Evolutionary conservation across 2,888 invertebrate species (phyloP), one percentile per base, ranked within the genome.

Genomic region (Tinea trinotella): DNA sequence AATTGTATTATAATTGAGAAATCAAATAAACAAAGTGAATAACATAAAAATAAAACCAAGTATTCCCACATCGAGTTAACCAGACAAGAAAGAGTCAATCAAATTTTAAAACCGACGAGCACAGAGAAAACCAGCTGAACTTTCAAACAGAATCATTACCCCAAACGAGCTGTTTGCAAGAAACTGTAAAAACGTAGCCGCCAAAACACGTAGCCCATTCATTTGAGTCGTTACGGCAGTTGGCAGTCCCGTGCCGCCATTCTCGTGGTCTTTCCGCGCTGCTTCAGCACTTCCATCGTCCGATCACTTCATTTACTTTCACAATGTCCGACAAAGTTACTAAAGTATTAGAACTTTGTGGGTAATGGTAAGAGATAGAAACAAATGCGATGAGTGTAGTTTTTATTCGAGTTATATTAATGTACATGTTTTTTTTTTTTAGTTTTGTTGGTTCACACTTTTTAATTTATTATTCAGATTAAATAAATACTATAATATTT

Each of bases 191-290:
- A 67, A 73, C 74, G 68, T 57, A 71, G 69, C 74, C 76, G 77
- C 78, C 79, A 80, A 79, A 81, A 80, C 82, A 83, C 81, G 81
- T 81, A 76, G 64, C 73, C 71, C 74, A 76, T 79, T 81, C 76
- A 78, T 74, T 76, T 66, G 61, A 62, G 66, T 75, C 71, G 75
- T 78, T 77, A 75, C 30, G 30, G 30, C 30, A 20, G 13, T 18
- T n/a, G 30, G 30, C 30, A 20, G 13, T 18, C 48, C 48, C 48
- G 18, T 18, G 48, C 48, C 19, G 40, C 40, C 40, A 40, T 40
- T 40, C 40, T 17, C 48, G 18, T 12, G 48, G 30, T 30, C 30
- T 30, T 30, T 30, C 17, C n/a, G 5, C 24, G 50, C 50, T 12
- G 50, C 15, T n/a, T 50, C 50, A 50, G 50, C 50, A 24, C n/a